Percentiles rank a stretch among this genome's conserved stretches.
These are phyloP conservation scores for Corticium candelabrum DNA, from an alignment of 37 sponge, comb jelly and placozoan genomes.

Conservation along the genomic window DNA sequence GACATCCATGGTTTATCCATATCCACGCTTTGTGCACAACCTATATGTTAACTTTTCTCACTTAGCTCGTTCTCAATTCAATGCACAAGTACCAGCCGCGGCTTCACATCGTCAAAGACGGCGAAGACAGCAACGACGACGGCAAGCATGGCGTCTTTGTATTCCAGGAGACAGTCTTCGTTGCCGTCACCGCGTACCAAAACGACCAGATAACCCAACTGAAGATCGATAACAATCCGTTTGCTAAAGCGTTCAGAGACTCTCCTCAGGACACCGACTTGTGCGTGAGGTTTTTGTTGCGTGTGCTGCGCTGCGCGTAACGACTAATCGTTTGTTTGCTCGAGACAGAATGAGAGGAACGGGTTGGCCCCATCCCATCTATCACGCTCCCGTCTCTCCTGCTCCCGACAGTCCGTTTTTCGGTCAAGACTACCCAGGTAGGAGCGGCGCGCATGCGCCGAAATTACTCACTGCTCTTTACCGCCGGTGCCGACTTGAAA, in stretches of 20 bases:
- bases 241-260: conserved; percentile 81
- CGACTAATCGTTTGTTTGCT: no score
- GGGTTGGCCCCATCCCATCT: not conserved
- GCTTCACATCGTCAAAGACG: conserved; percentile 21
- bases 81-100: conserved; percentile 66
- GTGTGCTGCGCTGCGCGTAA: no score
- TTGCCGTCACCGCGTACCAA: conserved; percentile 78
- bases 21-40: no score
- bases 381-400: not conserved
- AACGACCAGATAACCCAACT: conserved; percentile 68
- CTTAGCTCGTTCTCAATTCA: conserved; percentile 65
- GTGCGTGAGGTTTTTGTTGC: not conserved
- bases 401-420: not conserved
- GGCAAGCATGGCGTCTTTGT: not conserved
- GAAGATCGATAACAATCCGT: conserved; percentile 79
- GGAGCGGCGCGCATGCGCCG: no score
- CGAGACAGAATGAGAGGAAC: not conserved
- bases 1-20: no score
- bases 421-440: not conserved
- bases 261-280: not conserved
- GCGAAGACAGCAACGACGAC: not conserved
- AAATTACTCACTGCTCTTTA: no score
- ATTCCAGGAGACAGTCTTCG: conserved; percentile 60
- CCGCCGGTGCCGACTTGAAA: no score
- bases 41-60: no score